These are phyloP conservation scores for Andrena hattorfiana DNA, from an alignment of 2,888 invertebrate genomes.

Conservation along the genomic window DNA sequence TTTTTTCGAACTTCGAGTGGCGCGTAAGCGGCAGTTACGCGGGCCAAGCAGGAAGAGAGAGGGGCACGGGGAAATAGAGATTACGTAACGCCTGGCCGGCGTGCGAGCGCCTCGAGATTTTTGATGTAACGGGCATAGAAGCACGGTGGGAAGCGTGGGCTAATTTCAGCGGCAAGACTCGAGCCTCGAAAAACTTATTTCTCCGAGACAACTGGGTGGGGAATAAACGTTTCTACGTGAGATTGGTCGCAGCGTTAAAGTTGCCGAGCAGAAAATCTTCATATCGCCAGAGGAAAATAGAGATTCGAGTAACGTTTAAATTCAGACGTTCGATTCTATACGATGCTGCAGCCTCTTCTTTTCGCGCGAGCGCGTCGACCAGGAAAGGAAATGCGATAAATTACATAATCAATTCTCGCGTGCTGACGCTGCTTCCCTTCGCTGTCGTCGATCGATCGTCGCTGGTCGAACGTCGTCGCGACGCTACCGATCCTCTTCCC, in stretches of 20 bases:
- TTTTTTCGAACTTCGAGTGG: slow-evolving; percentile 60
- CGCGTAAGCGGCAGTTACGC: slow-evolving; percentile 54
- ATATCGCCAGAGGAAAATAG: not conserved
- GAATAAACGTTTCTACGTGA: not conserved
- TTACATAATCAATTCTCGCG: slow-evolving; percentile 47
- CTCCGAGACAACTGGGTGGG: not conserved
- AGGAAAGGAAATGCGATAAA: slow-evolving; percentile 48
- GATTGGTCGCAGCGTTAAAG: no score
- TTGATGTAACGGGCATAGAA: slow-evolving; percentile 31
- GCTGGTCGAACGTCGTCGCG: slow-evolving; percentile 2
- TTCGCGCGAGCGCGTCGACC: slow-evolving; percentile 34
- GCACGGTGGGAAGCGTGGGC: not conserved
- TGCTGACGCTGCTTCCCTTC: slow-evolving; percentile 26
- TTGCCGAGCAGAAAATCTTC: not conserved
- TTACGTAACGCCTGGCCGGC: slow-evolving; percentile 57
- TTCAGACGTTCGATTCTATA: not conserved
- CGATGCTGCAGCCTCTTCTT: slow-evolving; percentile 5
- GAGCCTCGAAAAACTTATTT: not conserved
- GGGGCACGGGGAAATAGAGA: slow-evolving; percentile 40
- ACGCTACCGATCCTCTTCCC: slow-evolving; percentile 22
- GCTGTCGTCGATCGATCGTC: slow-evolving; percentile 24
- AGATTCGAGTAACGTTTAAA: not conserved
- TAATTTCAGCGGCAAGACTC: not conserved
- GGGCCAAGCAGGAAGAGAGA: slow-evolving; percentile 5
- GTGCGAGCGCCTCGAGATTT: slow-evolving; percentile 51